Evolutionary conservation across 1,140 invertebrate species (phyloP), one percentile per base, ranked within the genome.

Genomic region (Venustaconcha ellipsiformis): DNA sequence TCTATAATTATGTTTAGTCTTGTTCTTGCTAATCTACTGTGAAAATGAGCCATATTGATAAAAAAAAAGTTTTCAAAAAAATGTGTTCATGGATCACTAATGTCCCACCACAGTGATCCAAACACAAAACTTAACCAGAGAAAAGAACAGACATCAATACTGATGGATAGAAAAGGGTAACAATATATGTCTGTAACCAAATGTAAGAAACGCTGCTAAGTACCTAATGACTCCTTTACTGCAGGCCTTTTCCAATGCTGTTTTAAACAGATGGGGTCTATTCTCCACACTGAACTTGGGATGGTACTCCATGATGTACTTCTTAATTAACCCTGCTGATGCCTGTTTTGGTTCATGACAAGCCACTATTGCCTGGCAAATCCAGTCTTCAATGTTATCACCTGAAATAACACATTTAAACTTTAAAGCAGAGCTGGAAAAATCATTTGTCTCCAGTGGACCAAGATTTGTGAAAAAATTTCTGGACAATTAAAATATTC

Each of bases 291-390:
- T 81, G 67, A 88, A 86, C 14, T 84, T 78, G 18, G 84, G 81
- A 64, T 88, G 86, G 72, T 84, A 88, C 56, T 85, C 75, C n/a
- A 57, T 74, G 23, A 88, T 76, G 72, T 88, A 88, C 58, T 83
- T 81, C 78, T 86, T 86, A 12, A 88, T 78, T 55, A 85, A 75
- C 17, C 63, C 66, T 14, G 82, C 80, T 6, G 85, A 86, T 8
- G 84, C 83, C 26, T 78, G 70, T 65, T 87, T 88, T 15, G 86
- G 86, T 69, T 87, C 86, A 69, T 76, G 79, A 67, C 82, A 83
- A 18, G 86, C 86, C 58, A 88, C 81, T 60, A 88, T 83, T 18
- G 86, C 86, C 63, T 83, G 81, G 74, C 79, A 82, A 57, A 88
- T 82, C 70, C 79, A 78, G 57, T 85, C 85, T 58, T 79, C 72